Percentiles rank a stretch among this genome's conserved stretches.
Conservation (phyloP, 1,140 invertebrate species). For the Hermetia illucens region DNA sequence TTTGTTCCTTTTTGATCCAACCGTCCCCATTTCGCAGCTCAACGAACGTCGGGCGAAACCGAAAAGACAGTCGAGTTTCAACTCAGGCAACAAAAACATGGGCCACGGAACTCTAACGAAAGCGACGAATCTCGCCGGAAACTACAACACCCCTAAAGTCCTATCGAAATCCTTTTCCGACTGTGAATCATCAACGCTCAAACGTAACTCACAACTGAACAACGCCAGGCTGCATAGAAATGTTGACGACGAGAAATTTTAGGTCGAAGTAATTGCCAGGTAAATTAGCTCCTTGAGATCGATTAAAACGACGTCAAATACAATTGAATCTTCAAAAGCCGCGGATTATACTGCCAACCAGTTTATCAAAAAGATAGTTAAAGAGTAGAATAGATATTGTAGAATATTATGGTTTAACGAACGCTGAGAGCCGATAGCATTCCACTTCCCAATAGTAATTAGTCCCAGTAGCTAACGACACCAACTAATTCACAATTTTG, state of each 20-base stretch:
- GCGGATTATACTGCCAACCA: too few relatives aligned
- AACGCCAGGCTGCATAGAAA: constrained; percentile 21
- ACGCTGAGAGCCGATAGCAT: too few relatives aligned
- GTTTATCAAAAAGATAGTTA: too few relatives aligned
- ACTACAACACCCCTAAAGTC: constrained; percentile 50
- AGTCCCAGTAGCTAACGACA: too few relatives aligned
- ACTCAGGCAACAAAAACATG: constrained; percentile 34
- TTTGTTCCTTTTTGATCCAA: constrained; percentile 1
- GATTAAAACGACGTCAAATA: too few relatives aligned
- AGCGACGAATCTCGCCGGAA: constrained; percentile 39
- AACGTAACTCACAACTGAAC: constrained; percentile 53
- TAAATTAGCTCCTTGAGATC: too few relatives aligned
- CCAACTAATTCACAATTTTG: too few relatives aligned
- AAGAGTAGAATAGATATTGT: too few relatives aligned
- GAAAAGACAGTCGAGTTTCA: constrained; percentile 41
- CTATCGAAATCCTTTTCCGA: constrained; percentile 42
- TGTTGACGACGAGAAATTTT: constrained; percentile 29
- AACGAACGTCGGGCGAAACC: constrained; percentile 33
- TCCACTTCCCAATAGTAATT: too few relatives aligned
- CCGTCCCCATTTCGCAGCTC: constrained; percentile 14
- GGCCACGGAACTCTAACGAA: constrained; percentile 42
- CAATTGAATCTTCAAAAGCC: too few relatives aligned
- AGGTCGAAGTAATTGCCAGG: too few relatives aligned
- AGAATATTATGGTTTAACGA: too few relatives aligned
- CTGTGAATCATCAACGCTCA: constrained; percentile 62